Conservation (phyloP, 2,797 vertebrate genomes). For the Coregonus sp. region DNA sequence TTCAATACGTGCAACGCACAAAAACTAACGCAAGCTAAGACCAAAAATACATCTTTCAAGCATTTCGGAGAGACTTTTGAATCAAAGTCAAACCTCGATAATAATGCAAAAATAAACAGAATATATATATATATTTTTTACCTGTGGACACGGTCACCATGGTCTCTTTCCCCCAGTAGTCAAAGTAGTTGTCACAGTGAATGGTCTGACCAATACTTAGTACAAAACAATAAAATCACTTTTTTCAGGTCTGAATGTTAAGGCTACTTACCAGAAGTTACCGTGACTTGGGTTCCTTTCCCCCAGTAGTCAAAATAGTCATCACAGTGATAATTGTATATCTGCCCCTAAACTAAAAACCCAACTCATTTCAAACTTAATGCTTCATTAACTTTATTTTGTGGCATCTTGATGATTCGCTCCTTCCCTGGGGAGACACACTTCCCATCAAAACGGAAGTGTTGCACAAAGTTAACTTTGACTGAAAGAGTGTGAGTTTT, state of each 20-base stretch:
- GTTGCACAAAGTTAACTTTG: background rate
- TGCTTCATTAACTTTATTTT: conserved; percentile 17
- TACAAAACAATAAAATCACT: background rate
- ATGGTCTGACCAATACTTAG: background rate
- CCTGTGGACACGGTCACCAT: conserved; percentile 6
- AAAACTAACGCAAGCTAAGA: conserved; percentile 29
- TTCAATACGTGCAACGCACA: conserved; percentile 23
- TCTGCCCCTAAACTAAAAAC: conserved; percentile 45
- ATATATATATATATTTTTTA: background rate
- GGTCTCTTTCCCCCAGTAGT: conserved; percentile 26
- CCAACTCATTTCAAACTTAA: background rate
- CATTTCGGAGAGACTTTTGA: background rate
- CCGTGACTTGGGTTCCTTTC: conserved; percentile 69
- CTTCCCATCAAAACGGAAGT: conserved; percentile 44
- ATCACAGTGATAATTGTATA: conserved; percentile 50
- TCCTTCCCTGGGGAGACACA: conserved; percentile 34
- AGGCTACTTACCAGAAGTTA: conserved; percentile 66
- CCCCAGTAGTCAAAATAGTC: conserved; percentile 63
- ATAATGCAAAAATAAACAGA: background rate
- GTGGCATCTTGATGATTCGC: conserved; percentile 16
- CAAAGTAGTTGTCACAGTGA: conserved; percentile 10
- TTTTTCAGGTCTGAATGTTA: background rate
- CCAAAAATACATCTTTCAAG: conserved; percentile 31
- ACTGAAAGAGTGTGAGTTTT: too few species aligned
- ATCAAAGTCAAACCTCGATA: background rate